phyloP scores from a whole-genome alignment of 2,113 vertebrate species.

The Pardalotus punctatus region DNA sequence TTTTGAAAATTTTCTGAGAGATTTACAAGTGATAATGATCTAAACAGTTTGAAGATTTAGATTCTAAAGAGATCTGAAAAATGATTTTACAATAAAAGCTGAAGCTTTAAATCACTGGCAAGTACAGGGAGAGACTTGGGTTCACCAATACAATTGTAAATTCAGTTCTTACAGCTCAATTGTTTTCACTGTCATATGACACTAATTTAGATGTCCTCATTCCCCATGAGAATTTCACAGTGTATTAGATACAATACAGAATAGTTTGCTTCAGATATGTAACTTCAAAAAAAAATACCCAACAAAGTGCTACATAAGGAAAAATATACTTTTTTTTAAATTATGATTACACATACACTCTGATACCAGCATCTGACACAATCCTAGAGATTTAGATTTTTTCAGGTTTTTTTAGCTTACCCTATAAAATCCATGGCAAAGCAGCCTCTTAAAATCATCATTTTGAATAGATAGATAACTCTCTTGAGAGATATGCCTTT shows the following conservation, averaged over 20 bases:
- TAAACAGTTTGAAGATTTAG: background rate
- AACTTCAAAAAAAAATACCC: background rate
- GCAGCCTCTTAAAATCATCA: background rate
- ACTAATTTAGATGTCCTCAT: background rate
- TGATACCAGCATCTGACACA: fast-evolving
- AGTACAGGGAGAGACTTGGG: background rate
- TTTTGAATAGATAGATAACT: background rate
- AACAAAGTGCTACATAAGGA: background rate
- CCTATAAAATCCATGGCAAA: background rate
- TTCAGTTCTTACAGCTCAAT: background rate
- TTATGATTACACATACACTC: background rate
- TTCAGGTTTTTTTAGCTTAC: background rate
- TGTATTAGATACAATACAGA: background rate
- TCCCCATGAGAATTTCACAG: background rate
- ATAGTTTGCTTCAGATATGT: background rate
- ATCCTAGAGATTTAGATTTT: background rate
- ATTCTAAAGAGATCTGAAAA: background rate
- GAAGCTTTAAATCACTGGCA: background rate
- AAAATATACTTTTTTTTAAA: background rate
- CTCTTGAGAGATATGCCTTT: background rate
- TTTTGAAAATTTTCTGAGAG: background rate
- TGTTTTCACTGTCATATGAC: background rate
- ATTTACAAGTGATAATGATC: background rate
- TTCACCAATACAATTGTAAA: background rate
- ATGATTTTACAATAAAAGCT: background rate